A percentile compares a stretch with the other conserved stretches of the same genome.
These are phyloP conservation scores for Andrena cerasifolii DNA, from an alignment of 1,140 invertebrate species.

Conservation along the genomic window DNA sequence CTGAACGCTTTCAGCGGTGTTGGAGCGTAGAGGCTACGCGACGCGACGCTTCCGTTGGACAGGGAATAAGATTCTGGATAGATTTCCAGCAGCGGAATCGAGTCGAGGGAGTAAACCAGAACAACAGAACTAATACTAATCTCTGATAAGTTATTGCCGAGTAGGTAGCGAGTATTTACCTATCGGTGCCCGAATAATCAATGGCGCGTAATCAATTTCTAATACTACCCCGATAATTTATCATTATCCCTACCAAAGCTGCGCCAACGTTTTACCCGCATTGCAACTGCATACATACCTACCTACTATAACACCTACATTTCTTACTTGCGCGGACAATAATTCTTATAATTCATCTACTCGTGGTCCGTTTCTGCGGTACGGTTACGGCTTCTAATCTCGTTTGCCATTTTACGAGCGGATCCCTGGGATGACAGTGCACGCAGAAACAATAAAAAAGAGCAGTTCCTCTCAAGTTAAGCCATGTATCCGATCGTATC, in stretches of 20 bases:
- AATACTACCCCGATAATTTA: conserved; percentile 59
- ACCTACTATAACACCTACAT: too few species aligned
- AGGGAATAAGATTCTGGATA: conserved; percentile 21
- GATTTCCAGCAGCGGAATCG: conserved; percentile 1
- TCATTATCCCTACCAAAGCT: conserved; percentile 40
- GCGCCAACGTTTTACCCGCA: conserved; percentile 42
- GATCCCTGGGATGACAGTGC: background rate
- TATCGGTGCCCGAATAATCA: conserved; percentile 53
- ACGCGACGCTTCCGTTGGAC: background rate
- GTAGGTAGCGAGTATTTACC: conserved; percentile 56
- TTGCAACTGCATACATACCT: background rate
- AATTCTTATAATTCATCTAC: background rate
- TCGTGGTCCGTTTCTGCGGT: background rate
- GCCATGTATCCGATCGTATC: background rate
- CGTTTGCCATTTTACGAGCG: background rate
- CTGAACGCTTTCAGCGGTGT: background rate
- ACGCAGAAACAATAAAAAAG: background rate
- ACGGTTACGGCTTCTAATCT: background rate
- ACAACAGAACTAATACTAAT: conserved; percentile 53
- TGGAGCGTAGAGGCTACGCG: background rate
- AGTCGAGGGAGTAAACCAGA: conserved; percentile 23
- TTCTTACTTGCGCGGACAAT: background rate
- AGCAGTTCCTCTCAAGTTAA: background rate
- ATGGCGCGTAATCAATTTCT: conserved; percentile 62
- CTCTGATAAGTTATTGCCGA: conserved; percentile 60